These are phyloP conservation scores for Todus mexicanus DNA, from an alignment of 2,797 vertebrate species.

Conservation along the genomic window DNA sequence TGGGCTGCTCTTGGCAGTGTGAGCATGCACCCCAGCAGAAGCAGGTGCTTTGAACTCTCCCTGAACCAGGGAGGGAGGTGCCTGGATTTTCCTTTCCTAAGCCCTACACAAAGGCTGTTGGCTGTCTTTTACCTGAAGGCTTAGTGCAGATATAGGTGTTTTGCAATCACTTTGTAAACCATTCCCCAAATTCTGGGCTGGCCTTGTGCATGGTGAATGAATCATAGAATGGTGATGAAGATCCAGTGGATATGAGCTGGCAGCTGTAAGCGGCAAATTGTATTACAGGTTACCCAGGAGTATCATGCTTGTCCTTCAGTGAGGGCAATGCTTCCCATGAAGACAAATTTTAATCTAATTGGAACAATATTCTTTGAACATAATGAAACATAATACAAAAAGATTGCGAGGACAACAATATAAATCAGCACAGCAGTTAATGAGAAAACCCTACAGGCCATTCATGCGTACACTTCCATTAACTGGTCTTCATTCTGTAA, in stretches of 20 bases:
- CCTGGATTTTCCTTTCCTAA: background rate
- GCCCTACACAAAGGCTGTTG: background rate
- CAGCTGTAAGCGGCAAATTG: background rate
- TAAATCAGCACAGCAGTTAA: slow-evolving; percentile 7
- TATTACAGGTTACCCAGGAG: background rate
- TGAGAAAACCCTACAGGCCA: background rate
- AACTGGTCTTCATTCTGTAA: background rate
- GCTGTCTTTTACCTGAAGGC: background rate
- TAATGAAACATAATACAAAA: background rate
- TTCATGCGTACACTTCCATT: background rate
- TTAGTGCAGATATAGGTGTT: background rate
- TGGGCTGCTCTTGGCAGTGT: accelerated
- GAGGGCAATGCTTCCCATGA: background rate
- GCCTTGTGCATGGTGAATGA: background rate
- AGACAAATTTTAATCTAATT: slow-evolving; percentile 3
- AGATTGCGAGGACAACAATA: background rate
- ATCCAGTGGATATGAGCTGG: background rate
- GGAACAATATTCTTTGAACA: background rate
- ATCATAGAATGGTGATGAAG: no score
- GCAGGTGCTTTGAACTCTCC: background rate
- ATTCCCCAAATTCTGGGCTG: background rate
- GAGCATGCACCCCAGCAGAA: background rate
- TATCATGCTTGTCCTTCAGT: background rate
- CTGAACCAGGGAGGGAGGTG: background rate
- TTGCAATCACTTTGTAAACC: background rate